phyloP scores from a whole-genome alignment of 1,140 invertebrate genomes.

The Dinothrombium tinctorium region DNA sequence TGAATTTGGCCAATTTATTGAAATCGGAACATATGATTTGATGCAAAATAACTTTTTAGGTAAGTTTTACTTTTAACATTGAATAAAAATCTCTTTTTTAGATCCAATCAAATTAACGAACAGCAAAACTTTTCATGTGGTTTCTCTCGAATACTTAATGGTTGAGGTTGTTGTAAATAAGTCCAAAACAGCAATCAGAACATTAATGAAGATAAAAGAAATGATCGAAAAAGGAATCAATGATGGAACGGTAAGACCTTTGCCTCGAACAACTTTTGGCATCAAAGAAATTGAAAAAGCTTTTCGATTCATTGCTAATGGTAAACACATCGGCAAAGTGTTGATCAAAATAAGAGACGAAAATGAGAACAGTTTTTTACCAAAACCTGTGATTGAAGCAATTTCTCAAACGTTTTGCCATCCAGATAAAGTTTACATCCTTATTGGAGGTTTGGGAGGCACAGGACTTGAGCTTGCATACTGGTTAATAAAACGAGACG shows the following conservation, averaged over 20 bases:
- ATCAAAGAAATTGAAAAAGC: constrained; percentile 72
- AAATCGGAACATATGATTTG: too few species aligned
- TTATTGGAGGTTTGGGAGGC: constrained; percentile 32
- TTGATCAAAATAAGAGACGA: constrained; percentile 14
- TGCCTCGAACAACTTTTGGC: constrained; percentile 52
- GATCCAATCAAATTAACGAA: too few species aligned
- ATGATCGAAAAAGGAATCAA: constrained; percentile 58
- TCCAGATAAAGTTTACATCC: constrained; percentile 19
- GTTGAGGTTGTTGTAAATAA: too few species aligned
- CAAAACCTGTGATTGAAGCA: constrained; percentile 16
- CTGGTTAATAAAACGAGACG: constrained; percentile 28
- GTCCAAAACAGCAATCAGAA: too few species aligned
- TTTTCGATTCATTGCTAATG: constrained; percentile 80
- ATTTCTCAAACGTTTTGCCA: constrained; percentile 23
- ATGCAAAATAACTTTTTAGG: too few species aligned
- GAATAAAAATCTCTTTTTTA: too few species aligned
- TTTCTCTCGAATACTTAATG: too few species aligned
- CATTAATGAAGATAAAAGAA: too few species aligned
- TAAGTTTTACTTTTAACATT: too few species aligned
- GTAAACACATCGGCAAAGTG: constrained; percentile 92
- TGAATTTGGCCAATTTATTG: too few species aligned
- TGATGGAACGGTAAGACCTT: constrained; percentile 55
- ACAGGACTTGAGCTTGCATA: constrained; percentile 30
- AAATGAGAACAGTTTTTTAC: not conserved
- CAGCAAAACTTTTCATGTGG: too few species aligned